Base-by-base conservation (phyloP, 1,140 invertebrate species). In the Saccostrea cuccullata region DNA sequence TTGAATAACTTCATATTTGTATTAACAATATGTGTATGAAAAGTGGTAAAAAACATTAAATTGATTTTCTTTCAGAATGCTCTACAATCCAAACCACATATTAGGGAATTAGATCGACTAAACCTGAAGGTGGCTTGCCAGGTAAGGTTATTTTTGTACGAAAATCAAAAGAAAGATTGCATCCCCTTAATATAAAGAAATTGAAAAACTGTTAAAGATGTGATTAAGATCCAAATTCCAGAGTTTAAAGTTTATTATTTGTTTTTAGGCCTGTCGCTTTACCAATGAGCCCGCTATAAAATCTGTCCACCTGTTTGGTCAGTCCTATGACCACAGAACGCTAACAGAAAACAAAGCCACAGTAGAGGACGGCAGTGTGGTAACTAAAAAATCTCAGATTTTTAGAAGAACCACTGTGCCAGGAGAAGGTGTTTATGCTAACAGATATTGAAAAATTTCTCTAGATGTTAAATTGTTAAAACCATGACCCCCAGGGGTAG, bases 81-180 rank as follows among this genome's bases (percentile, higher is more conserved):
- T 82, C 86, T 94, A 55, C 91, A 93, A 87, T 83, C 58, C 12
- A 91, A 91, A 70, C 94, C 94, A 47, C 90, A 93, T 73, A 91
- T 94, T 47, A 90, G 92, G 30, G 93, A 93, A 88, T 88, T 93
- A 36, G 92, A 94, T 85, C 90, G 93, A 55, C 92, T 92, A 8
- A 92, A 93, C 70, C 90, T 94, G 11, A 94, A 94, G 89, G 90
- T 92, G 70, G 83, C 91, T 12, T 94, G 94, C 90, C 93, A 94
- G 92, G 94, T 94, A 91, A 86, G 86, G 12, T 85, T 84, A 23
- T 82, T 64, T 20, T 64, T 64, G 58, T 64, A 2, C 15, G n/a
- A 20, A 60, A 20, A 64, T 64, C 0, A 8, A 47, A 47, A 9
- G 47, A 47, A 47, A 47, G 47, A 47, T 47, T 47, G 47, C 9